These are phyloP conservation scores for mouse (Mus musculus) DNA, from an alignment of 2,113 vertebrate species.

Conservation along the genomic window GRCm39 chr1:162907001-162907500, in stretches of 20 bases:
- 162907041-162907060: constrained; percentile 61
- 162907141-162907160: neutral
- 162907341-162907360: neutral
- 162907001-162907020: neutral
- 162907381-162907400: neutral
- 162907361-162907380: neutral
- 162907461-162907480: neutral
- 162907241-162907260: neutral
- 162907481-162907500: neutral
- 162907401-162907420: neutral
- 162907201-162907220: too few species aligned
- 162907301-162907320: neutral
- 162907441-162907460: constrained; percentile 7
- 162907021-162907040: neutral
- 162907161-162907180: neutral
- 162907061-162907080: neutral
- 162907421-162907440: neutral
- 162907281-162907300: neutral
- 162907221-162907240: neutral
- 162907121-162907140: constrained; percentile 16
- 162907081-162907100: neutral
- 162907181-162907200: neutral
- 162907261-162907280: neutral
- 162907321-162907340: neutral
- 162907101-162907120: neutral